phyloP scores from a whole-genome alignment of 2,113 vertebrate species.

The Alligator mississippiensis region DNA sequence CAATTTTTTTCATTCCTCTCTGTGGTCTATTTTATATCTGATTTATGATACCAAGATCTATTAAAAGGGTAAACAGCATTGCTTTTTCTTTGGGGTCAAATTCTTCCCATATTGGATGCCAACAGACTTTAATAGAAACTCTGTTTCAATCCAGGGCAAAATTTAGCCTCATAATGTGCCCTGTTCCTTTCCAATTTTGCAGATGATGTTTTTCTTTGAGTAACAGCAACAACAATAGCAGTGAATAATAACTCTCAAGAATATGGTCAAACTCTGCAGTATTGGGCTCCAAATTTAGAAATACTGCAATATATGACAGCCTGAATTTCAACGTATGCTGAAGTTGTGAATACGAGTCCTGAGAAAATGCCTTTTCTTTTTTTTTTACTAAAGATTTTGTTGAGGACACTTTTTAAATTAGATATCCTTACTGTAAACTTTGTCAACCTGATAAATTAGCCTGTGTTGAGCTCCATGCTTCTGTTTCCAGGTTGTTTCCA shows the following conservation, averaged over 20 bases:
- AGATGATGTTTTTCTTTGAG: background rate
- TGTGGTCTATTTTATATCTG: background rate
- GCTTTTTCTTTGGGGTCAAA: background rate
- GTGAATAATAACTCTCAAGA: background rate
- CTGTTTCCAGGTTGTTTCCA: fast-evolving
- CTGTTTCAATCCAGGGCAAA: background rate
- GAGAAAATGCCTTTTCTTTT: background rate
- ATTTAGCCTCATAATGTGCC: background rate
- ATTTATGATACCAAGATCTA: background rate
- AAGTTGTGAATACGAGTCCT: background rate
- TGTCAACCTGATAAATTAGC: background rate
- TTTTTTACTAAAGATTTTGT: background rate
- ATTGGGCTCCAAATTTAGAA: background rate
- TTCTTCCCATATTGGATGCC: background rate
- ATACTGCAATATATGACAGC: slow-evolving; percentile 29
- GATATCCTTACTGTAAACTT: background rate
- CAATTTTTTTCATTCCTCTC: background rate
- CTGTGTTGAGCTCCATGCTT: fast-evolving
- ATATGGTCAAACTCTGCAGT: slow-evolving; percentile 7
- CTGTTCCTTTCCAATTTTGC: background rate
- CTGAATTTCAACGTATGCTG: slow-evolving; percentile 23
- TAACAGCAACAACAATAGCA: no score
- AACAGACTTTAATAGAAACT: fast-evolving
- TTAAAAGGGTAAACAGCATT: background rate
- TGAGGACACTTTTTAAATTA: background rate